Base-by-base conservation (phyloP, 2,888 invertebrate genomes). In the Clitarchus hookeri region DNA sequence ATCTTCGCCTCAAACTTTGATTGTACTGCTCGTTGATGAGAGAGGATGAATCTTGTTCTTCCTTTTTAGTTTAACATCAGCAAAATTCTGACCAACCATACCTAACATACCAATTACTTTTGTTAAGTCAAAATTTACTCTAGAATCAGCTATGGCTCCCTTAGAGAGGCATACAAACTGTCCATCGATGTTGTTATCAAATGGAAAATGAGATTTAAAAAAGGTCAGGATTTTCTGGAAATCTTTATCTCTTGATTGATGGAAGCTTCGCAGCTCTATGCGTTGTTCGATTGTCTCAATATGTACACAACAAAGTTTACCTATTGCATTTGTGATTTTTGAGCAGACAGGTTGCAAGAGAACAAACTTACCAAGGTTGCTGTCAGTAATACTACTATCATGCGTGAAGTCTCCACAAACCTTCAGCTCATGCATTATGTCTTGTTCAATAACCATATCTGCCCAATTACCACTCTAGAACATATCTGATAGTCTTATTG, bases 271-370 rank as follows among this genome's bases (percentile, higher is more conserved):
- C 36, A 88, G 88, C 88, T 90, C 90, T 12, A 90, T 87, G 87
- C 90, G 90, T 88, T 90, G 89, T 80, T 90, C 89, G 84, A 88
- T 88, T 27, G 89, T 88, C 86, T 87, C 87, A 86, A 88, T 88
- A 85, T 84, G 84, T 82, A 89, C 86, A 48, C 87, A 83, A 84
- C 89, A 89, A 87, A 90, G 89, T 36, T 12, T 82, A 19, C 13
- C 36, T 44, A 82, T 36, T 82, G 36, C 82, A 82, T 82, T 36
- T 82, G 36, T 26, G 16, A 82, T 44, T 36, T 27, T 82, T 23
- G 36, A 25, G 26, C 48, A 84, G 6, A 65, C 84, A 48, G 84
- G 84, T 44, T 44, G 48, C 0, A 8, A 65, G 27, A 27, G 79
- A n/a, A 85, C 82, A 11, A 27, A 80, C 48, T 79, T 85, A 82